Base-by-base conservation (phyloP, 2,797 vertebrate species). In the Microctenopoma steveboyesi region DNA sequence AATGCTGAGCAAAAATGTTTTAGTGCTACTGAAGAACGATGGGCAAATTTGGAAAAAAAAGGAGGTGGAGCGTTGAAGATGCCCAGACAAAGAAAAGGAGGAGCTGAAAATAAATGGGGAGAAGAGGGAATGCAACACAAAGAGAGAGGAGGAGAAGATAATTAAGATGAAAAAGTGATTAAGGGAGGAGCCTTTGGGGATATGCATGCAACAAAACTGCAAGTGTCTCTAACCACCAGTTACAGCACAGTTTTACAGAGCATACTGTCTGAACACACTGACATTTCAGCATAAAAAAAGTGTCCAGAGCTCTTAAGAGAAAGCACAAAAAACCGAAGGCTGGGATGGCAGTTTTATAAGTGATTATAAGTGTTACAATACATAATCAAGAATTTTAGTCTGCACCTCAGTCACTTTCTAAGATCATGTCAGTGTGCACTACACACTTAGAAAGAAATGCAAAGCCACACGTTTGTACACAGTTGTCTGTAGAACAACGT, bases 141-240 rank as follows among this genome's bases (percentile, higher is more conserved):
- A 22, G 13, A 4, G 30, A 79, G 22, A 71, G 76, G 59, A 69
- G 64, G 46, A 54, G 27, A 35, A 30, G 12, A 58, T n/a, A 7
- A 13, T 45, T 30, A 11, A 61, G 0, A 5, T 2, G 42, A 45
- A 60, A 25, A 53, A 52, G 30, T 3, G 5, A 16, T 18, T 27
- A 5, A 48, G 18, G 66, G 69, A 74, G 74, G 74, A 79, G 75
- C 52, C 61, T 66, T 55, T 35, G 65, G 64, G 27, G 67, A 75
- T 54, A 22, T 37, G 39, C 42, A 62, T 4, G 55, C 18, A 76
- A 63, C 49, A 80, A 76, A 78, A 73, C 48, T n/a, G 52, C 18
- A 56, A 63, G 45, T 67, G 46, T 69, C 35, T 73, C 11, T 13
- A 39, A 74, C 70, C 40, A 73, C n/a, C 55, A 72, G 47, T 37